These are phyloP conservation scores for Myopa testacea DNA, from an alignment of 2,888 invertebrate genomes.

Conservation along the genomic window DNA sequence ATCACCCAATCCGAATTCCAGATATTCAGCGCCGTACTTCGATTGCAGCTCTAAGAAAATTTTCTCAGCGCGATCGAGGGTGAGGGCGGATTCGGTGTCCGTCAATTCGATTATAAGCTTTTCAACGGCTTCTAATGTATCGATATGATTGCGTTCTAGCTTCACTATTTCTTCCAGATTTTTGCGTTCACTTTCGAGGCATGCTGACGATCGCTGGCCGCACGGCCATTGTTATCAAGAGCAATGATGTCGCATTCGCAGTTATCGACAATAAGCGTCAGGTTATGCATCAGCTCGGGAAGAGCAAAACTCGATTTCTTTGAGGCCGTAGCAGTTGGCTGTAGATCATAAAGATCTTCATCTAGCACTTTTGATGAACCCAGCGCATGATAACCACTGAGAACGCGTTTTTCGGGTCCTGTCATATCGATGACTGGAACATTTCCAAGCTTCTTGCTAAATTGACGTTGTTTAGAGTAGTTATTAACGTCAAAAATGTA, in stretches of 20 bases:
- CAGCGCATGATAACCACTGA: conserved; percentile 93
- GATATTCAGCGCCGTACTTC: conserved; percentile 81
- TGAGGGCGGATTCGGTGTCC: conserved; percentile 63
- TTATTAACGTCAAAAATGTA: too few species aligned
- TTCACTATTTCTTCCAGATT: conserved; percentile 76
- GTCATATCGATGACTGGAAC: conserved; percentile 99
- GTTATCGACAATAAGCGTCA: conserved; percentile 90
- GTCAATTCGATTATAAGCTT: conserved; percentile 73
- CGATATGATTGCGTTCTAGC: conserved; percentile 80
- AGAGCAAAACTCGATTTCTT: conserved; percentile 73
- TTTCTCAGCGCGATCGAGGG: conserved; percentile 68
- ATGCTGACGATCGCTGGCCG: conserved; percentile 83
- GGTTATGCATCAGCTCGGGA: conserved; percentile 92
- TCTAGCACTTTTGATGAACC: conserved; percentile 74
- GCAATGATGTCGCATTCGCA: conserved; percentile 95
- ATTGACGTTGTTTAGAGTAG: not conserved
- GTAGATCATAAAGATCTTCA: conserved; percentile 75
- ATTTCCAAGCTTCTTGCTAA: conserved; percentile 78
- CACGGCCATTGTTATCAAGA: conserved; percentile 81
- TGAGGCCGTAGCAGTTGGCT: conserved; percentile 66
- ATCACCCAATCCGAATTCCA: conserved; percentile 84
- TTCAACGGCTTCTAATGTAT: conserved; percentile 78
- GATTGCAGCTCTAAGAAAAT: conserved; percentile 69
- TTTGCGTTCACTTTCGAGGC: conserved; percentile 84
- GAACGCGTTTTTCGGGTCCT: conserved; percentile 91